Conservation (phyloP, 2,113 vertebrate species). For the Saimiri boliviensis region DNA sequence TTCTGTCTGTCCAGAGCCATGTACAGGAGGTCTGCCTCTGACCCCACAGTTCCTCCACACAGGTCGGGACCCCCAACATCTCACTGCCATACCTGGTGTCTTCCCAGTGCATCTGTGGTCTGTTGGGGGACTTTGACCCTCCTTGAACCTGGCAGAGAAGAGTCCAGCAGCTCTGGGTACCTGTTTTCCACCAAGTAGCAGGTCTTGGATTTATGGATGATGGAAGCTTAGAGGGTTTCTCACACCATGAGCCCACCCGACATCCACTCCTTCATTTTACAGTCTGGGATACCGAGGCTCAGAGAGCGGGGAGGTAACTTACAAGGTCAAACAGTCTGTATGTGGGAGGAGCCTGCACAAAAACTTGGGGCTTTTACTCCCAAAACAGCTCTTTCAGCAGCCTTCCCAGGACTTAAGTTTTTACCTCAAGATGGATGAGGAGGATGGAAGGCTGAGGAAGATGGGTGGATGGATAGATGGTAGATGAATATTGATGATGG, state of each 20-base stretch:
- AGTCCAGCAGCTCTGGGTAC: fast-evolving
- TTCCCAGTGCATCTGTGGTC: neutral
- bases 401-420: no score
- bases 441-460: neutral
- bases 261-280: neutral
- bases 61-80: neutral
- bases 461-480: neutral
- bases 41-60: neutral
- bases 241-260: neutral
- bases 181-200: no score
- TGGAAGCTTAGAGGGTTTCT: no score
- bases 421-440: neutral
- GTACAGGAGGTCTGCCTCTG: neutral
- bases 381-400: neutral
- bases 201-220: neutral
- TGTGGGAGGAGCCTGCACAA: neutral
- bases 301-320: no score
- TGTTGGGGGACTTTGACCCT: no score
- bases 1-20: neutral
- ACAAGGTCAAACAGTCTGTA: neutral
- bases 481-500: neutral
- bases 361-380: neutral
- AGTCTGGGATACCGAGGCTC: neutral
- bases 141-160: fast-evolving
- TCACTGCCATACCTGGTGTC: fast-evolving